Conservation (phyloP, 2,888 invertebrate species). For the Pachydiplax longipennis region DNA sequence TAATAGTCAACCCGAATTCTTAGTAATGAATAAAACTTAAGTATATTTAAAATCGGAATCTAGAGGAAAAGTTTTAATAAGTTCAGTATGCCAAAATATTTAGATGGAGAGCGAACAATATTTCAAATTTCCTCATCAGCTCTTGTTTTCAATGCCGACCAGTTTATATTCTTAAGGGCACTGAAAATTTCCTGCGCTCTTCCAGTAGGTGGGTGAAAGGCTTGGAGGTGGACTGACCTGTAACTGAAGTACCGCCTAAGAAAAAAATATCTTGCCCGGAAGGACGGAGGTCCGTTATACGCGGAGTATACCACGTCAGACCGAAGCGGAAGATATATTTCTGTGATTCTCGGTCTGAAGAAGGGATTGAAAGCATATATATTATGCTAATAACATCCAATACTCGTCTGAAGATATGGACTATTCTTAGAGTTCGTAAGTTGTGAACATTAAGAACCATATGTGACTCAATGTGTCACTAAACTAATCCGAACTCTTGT, state of each 20-base stretch:
- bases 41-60: too few species aligned
- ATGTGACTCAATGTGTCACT: neutral
- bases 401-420: neutral
- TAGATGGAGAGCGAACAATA: too few species aligned
- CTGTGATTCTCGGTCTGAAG: neutral
- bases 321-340: neutral
- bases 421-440: neutral
- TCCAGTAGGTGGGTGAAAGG: neutral
- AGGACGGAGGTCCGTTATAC: neutral
- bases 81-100: too few species aligned
- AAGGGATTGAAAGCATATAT: neutral
- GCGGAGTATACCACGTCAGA: constrained; percentile 17
- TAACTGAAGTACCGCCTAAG: neutral
- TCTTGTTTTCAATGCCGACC: too few species aligned
- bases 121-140: too few species aligned
- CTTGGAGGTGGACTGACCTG: neutral
- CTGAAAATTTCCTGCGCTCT: too few species aligned
- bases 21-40: too few species aligned
- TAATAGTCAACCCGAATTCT: too few species aligned
- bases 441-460: neutral
- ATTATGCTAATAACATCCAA: neutral
- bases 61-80: too few species aligned
- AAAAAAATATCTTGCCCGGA: neutral
- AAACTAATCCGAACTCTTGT: too few species aligned
- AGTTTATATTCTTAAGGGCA: too few species aligned